These are phyloP conservation scores for Noctilio leporinus DNA, from an alignment of 2,113 vertebrate species.

Conservation along the genomic window DNA sequence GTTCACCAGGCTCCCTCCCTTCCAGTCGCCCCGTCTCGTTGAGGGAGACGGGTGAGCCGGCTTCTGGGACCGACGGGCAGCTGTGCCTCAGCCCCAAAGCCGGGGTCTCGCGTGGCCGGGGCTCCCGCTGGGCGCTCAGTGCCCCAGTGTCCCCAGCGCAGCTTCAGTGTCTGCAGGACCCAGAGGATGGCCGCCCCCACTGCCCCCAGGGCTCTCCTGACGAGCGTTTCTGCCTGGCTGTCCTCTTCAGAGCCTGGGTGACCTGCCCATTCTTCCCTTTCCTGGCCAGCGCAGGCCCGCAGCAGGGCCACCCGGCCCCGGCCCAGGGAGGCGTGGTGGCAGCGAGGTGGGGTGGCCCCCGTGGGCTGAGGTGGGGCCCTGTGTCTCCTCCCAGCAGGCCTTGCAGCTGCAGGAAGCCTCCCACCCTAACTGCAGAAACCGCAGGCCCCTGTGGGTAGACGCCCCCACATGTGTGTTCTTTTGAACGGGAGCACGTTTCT, in stretches of 20 bases:
- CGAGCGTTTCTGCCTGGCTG: slow-evolving; percentile 7
- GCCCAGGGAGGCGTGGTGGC: neutral
- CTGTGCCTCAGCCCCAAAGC: too few relatives aligned
- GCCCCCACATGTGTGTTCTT: slow-evolving; percentile 66
- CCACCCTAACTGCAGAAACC: slow-evolving; percentile 77
- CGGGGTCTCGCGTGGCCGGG: too few relatives aligned
- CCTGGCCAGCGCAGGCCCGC: neutral
- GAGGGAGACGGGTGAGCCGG: neutral
- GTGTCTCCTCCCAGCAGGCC: slow-evolving; percentile 74
- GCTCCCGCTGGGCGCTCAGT: slow-evolving; percentile 26
- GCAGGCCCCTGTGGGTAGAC: slow-evolving; percentile 71
- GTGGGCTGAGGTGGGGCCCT: slow-evolving; percentile 52
- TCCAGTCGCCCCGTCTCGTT: neutral
- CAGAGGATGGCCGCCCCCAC: too few relatives aligned
- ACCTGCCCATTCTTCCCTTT: neutral
- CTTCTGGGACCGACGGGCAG: neutral
- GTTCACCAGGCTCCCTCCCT: neutral
- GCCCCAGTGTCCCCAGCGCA: too few relatives aligned
- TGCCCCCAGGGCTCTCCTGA: slow-evolving; percentile 22
- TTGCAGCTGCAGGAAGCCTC: slow-evolving; percentile 79
- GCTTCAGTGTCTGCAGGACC: too few relatives aligned
- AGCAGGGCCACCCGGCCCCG: neutral
- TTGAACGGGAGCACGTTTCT: slow-evolving; percentile 16
- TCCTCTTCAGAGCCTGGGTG: neutral
- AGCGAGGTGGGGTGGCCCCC: neutral